Conservation (phyloP, 2,113 vertebrate species). For the Antechinus stuartii region DNA sequence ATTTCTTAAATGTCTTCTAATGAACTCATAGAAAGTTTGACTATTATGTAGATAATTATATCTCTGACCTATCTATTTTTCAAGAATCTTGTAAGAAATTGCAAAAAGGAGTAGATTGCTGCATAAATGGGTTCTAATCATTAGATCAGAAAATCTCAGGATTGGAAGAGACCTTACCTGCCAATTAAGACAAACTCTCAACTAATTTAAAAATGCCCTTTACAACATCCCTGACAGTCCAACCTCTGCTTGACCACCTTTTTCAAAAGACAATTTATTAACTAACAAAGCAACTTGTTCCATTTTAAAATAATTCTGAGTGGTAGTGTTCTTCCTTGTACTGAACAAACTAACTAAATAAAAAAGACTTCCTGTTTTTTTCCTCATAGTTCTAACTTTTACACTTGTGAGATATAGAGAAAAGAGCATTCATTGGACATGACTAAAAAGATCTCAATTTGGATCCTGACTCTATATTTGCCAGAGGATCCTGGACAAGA, state of each 20-base stretch:
- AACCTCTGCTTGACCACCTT: neutral
- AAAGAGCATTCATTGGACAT: neutral
- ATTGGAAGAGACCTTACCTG: neutral
- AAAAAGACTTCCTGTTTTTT: neutral
- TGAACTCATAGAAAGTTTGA: neutral
- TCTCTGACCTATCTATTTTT: constrained; percentile 25
- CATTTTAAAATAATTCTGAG: neutral
- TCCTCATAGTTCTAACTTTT: neutral
- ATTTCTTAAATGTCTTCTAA: neutral
- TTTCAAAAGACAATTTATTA: neutral
- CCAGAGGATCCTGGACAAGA: neutral
- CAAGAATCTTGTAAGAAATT: constrained; percentile 38
- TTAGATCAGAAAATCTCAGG: constrained; percentile 17
- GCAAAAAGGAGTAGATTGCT: constrained; percentile 14
- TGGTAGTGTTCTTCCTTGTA: neutral
- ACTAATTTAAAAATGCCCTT: neutral
- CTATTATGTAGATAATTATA: neutral
- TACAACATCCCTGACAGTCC: neutral
- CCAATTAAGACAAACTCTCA: constrained; percentile 1
- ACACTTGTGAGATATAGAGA: neutral
- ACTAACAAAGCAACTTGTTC: neutral
- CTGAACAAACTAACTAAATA: neutral
- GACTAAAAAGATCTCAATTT: neutral
- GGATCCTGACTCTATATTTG: neutral
- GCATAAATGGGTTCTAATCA: constrained; percentile 22